Base-by-base conservation (phyloP, 1,140 invertebrate species). In the Macrobrachium nipponense region DNA sequence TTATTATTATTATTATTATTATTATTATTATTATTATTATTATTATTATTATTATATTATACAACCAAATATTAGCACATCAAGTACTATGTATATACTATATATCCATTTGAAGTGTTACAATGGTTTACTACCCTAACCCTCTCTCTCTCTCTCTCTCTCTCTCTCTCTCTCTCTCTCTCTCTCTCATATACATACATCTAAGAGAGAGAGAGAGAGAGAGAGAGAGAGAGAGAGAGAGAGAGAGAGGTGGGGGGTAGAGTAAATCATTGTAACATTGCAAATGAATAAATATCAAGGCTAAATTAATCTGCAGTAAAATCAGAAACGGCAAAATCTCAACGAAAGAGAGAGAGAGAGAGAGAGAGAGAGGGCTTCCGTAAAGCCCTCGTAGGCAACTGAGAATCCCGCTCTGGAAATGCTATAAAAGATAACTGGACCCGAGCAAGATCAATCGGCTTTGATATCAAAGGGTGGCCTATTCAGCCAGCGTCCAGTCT, bases 71-170 rank as follows among this genome's bases (percentile, higher is more conserved):
- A 36, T 36, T 36, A 36, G 27, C 27, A 36, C 27, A 36, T 36
- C 4, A 36, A 2, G 27, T 2, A 36, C 27, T 36, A 36, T 36
- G 27, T 36, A 36, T 36, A 36, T 36, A 36, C n/a, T 36, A 4
- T 36, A 36, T 36, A 36, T 36, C 1, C 4, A 36, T 36, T 36
- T 36, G 27, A 36, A 36, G 4, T 36, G 20, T 77, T 51, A n/a
- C 20, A 72, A 72, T 76, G 36, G 43, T 51, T 76, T 20, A 17
- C 43, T 76, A 17, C 43, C 51, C 43, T 44, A 15, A n/a, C 43
- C 23, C 51, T 78, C 51, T 78, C 51, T 78, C 76, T 78, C 76
- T 77, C 75, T 77, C 75, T 77, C 75, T 77, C 75, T 77, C 75
- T 76, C 75, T 77, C 75, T 77, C 75, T 77, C 75, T 51, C 12